Base-by-base conservation (phyloP, 2,888 invertebrate genomes). In the Eurytoma californica region DNA sequence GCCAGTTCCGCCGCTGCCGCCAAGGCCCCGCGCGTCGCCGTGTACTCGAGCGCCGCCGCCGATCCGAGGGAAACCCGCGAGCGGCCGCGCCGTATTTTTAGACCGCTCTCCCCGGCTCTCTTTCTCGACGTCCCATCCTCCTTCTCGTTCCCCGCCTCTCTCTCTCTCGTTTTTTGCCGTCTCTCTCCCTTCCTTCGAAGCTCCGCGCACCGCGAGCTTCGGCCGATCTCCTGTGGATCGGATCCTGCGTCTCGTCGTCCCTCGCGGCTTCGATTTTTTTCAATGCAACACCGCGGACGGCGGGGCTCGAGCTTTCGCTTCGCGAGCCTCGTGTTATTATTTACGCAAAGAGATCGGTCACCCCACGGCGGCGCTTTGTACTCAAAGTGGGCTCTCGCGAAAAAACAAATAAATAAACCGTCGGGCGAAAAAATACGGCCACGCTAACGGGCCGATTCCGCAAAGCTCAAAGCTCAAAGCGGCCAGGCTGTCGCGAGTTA, bases 81-180 rank as follows among this genome's bases (percentile, higher is more conserved):
- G 24, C 63, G 18, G 24, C 24, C n/a, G 53, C n/a, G 53, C 49
- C 12, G 55, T 78, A 78, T 78, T 78, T 78, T 69, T 78, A 78
- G 73, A 78, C 12, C 57, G 16, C 51, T 58, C 55, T 63, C 65
- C 16, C 16, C 20, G 3, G 7, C 16, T n/a, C 16, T 24, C 51
- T 28, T n/a, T 24, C 60, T 28, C 24, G n/a, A n/a, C 24, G 16
- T 39, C 13, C 51, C 18, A 47, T 16, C 49, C 39, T 84, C 85
- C 65, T 14, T 49, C 49, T 61, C 67, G 61, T 7, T 39, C 30
- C 47, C 14, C 55, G 30, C 47, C 16, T 47, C 20, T 9, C 24
- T 74, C 16, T 47, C 20, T 9, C 24, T 74, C 20, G 16, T 30
- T 39, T 28, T 60, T 51, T 51, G 12, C 49, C 39, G 9, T 39